A percentile compares a stretch with the other conserved stretches of the same genome.
These are phyloP conservation scores for Dryobates pubescens DNA, from an alignment of 2,797 vertebrate species.

Conservation along the genomic window DNA sequence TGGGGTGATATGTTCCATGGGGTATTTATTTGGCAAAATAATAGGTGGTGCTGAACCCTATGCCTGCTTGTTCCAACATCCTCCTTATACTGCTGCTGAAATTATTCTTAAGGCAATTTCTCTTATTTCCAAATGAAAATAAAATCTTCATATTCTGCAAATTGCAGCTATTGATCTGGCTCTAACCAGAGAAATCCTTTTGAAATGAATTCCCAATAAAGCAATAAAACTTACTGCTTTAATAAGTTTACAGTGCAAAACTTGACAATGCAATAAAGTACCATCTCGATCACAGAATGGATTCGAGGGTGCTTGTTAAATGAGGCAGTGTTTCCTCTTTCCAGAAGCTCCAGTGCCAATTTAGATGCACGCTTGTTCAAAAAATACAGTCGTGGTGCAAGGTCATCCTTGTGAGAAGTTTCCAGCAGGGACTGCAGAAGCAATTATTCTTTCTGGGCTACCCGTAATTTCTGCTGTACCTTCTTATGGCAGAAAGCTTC, in stretches of 20 bases:
- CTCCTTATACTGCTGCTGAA: not conserved
- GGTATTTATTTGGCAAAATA: not conserved
- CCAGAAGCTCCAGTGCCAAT: not conserved
- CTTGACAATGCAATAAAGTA: conserved; percentile 24
- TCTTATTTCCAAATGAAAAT: conserved; percentile 1
- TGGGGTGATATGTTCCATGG: not conserved
- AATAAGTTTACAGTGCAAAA: conserved; percentile 27
- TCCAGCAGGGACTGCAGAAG: not conserved
- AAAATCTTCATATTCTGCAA: conserved; percentile 41
- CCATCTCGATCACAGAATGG: not conserved
- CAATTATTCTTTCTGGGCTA: not conserved
- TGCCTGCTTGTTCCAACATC: not conserved
- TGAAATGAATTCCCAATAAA: conserved; percentile 43
- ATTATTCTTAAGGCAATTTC: not conserved
- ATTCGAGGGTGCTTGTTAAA: not conserved
- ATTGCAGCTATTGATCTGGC: conserved; percentile 25
- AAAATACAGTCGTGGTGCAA: not conserved
- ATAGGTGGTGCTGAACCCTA: not conserved
- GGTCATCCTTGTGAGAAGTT: not conserved
- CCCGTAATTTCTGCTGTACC: not conserved
- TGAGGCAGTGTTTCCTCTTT: not conserved
- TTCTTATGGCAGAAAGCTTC: not conserved
- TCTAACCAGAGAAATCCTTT: conserved; percentile 38
- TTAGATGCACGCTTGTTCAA: not conserved
- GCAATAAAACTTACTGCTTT: conserved; percentile 30